phyloP scores from a whole-genome alignment of 2,888 invertebrate species.

The Quadroppia sp. region DNA sequence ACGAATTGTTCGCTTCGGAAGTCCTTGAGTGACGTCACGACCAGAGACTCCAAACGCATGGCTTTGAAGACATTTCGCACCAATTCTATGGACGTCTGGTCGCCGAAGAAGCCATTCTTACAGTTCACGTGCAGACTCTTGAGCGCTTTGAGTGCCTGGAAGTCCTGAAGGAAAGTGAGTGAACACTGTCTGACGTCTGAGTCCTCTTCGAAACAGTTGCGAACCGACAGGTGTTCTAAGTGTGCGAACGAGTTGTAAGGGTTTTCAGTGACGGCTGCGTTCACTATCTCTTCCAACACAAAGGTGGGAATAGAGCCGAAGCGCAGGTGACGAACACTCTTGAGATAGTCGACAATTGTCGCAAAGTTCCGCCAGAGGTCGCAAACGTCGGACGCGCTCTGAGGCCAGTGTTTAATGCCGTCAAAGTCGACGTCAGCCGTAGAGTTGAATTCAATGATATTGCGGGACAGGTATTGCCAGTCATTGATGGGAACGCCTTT shows the following conservation, averaged over 20 bases:
- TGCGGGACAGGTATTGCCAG: constrained; percentile 40
- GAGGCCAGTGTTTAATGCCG: constrained; percentile 13
- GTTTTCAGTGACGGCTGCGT: constrained; percentile 33
- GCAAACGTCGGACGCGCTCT: neutral
- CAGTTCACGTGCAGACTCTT: constrained; percentile 33
- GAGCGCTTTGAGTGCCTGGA: constrained; percentile 14
- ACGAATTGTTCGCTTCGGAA: constrained; percentile 33
- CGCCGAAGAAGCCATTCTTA: constrained; percentile 38
- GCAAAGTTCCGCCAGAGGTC: constrained; percentile 42
- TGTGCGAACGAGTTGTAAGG: constrained; percentile 34
- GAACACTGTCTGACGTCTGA: constrained; percentile 9
- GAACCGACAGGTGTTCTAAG: constrained; percentile 38
- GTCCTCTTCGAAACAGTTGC: constrained; percentile 41
- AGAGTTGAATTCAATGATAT: constrained; percentile 36
- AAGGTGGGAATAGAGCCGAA: constrained; percentile 42
- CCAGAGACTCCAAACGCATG: constrained; percentile 26
- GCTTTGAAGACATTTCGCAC: constrained; percentile 1
- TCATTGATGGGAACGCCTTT: constrained; percentile 39
- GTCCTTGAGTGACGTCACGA: constrained; percentile 16
- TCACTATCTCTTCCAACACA: constrained; percentile 41
- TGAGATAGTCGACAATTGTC: constrained; percentile 20
- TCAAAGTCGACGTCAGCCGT: constrained; percentile 38
- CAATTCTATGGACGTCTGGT: neutral
- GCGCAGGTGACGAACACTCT: constrained; percentile 23
- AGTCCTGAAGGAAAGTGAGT: constrained; percentile 5